Evolutionary conservation across 1,140 invertebrate species (phyloP).

Genomic region (Telenomus remus): DNA sequence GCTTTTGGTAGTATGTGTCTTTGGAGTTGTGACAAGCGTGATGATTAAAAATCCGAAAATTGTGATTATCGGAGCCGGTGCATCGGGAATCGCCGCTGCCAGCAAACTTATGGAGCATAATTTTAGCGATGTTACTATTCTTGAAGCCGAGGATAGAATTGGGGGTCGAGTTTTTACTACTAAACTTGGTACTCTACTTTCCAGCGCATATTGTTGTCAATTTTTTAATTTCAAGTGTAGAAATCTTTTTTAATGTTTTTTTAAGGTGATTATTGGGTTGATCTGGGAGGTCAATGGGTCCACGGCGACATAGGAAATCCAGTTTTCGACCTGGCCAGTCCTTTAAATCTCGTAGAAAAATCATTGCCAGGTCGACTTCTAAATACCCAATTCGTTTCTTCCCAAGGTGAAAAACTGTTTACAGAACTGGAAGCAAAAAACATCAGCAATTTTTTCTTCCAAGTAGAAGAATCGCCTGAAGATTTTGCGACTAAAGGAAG

Average conservation of each 20-base stretch:
- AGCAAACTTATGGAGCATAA: constrained; percentile 74
- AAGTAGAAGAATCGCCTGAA: background rate
- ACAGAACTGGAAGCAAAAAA: constrained; percentile 6
- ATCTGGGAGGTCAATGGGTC: constrained; percentile 90
- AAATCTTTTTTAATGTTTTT: too few relatives aligned
- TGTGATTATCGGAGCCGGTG: constrained; percentile 80
- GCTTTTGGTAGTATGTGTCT: background rate
- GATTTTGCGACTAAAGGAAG: background rate
- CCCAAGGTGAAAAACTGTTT: constrained; percentile 16
- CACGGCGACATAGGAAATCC: constrained; percentile 86
- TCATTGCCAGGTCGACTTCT: background rate
- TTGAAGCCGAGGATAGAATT: constrained; percentile 79
- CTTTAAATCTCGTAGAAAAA: constrained; percentile 36
- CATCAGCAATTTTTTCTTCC: constrained; percentile 11
- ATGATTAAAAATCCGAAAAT: constrained; percentile 58
- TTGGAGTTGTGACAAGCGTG: background rate
- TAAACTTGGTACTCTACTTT: constrained; percentile 67
- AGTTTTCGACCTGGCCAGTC: constrained; percentile 79
- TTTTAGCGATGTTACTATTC: constrained; percentile 73
- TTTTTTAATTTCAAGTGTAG: too few relatives aligned
- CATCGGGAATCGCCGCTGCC: constrained; percentile 78
- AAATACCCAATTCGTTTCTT: constrained; percentile 3
- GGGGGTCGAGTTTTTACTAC: constrained; percentile 77
- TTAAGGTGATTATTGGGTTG: constrained; percentile 66
- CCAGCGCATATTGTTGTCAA: too few relatives aligned